phyloP scores from a whole-genome alignment of 64 coral and sea anemone genomes.

The Trachythela sp. region DNA sequence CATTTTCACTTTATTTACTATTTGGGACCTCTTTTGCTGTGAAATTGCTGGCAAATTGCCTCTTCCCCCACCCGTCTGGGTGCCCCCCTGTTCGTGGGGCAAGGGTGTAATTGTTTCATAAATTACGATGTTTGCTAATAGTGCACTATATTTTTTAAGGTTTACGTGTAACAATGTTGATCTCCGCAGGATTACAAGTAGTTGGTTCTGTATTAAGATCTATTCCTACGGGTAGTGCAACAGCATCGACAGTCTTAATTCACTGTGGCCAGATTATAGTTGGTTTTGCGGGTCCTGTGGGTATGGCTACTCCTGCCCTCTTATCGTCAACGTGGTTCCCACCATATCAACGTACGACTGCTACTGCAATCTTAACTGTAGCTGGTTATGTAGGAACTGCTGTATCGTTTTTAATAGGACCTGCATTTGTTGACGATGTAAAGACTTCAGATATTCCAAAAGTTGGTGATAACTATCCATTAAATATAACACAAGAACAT shows the following conservation, averaged over 20 bases:
- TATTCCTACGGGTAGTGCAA: neutral
- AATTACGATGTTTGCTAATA: too few relatives aligned
- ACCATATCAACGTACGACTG: conserved; percentile 55
- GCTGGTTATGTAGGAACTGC: conserved; percentile 47
- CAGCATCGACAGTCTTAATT: neutral
- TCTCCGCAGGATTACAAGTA: neutral
- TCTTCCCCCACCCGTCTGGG: too few relatives aligned
- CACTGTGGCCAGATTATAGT: neutral
- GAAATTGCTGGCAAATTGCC: too few relatives aligned
- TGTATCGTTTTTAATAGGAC: conserved; percentile 57
- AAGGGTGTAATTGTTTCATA: too few relatives aligned
- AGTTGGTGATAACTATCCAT: neutral
- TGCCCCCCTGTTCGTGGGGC: too few relatives aligned
- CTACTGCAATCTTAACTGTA: conserved; percentile 50
- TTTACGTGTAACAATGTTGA: neutral
- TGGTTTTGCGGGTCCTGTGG: neutral
- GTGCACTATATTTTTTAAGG: too few relatives aligned
- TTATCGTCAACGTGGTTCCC: conserved; percentile 61
- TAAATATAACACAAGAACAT: conserved; percentile 10
- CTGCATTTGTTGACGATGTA: conserved; percentile 41
- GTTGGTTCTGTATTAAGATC: neutral
- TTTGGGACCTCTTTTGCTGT: too few relatives aligned
- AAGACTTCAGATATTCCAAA: neutral
- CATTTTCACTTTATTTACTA: too few relatives aligned
- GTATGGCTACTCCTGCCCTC: neutral